Percentiles rank a stretch among this genome's conserved stretches.
Evolutionary conservation across 2,888 invertebrate species (phyloP).

Genomic region (Cordilura impudica): DNA sequence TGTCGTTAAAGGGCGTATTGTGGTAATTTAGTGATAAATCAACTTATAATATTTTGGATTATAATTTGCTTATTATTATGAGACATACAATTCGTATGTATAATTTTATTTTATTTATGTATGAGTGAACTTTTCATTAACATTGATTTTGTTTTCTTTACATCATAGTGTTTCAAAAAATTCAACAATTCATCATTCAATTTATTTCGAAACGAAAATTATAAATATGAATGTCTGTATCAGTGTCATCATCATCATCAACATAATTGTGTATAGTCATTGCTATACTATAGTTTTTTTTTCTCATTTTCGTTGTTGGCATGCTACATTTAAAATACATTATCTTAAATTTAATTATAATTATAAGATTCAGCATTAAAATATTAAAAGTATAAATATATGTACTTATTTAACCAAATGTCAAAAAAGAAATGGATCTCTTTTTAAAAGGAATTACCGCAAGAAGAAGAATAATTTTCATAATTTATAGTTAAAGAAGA

Average conservation of each 20-base stretch:
- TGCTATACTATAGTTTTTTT: neutral
- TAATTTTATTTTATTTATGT: neutral
- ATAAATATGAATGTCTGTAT: neutral
- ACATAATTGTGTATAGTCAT: neutral
- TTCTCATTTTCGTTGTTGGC: neutral
- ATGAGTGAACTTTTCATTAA: neutral
- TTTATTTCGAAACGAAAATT: neutral
- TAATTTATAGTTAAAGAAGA: too few relatives aligned
- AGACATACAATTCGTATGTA: conserved; percentile 18
- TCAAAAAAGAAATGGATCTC: too few relatives aligned
- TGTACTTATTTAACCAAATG: too few relatives aligned
- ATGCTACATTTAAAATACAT: conserved; percentile 49
- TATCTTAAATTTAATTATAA: conserved; percentile 60
- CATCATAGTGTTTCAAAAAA: neutral
- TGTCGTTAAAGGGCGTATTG: conserved; percentile 30
- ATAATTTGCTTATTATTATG: conserved; percentile 29
- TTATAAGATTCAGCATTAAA: conserved; percentile 46
- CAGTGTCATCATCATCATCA: neutral
- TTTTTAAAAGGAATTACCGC: too few relatives aligned
- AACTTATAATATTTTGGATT: conserved; percentile 50
- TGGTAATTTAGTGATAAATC: conserved; percentile 53
- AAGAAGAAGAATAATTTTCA: too few relatives aligned
- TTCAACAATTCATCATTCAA: conserved; percentile 25
- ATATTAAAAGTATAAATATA: too few relatives aligned
- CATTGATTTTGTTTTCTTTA: conserved; percentile 4